Percentiles rank a stretch among this genome's conserved stretches.
These are phyloP conservation scores for Lycocorax pyrrhopterus DNA, from an alignment of 2,113 vertebrate species.

Conservation along the genomic window DNA sequence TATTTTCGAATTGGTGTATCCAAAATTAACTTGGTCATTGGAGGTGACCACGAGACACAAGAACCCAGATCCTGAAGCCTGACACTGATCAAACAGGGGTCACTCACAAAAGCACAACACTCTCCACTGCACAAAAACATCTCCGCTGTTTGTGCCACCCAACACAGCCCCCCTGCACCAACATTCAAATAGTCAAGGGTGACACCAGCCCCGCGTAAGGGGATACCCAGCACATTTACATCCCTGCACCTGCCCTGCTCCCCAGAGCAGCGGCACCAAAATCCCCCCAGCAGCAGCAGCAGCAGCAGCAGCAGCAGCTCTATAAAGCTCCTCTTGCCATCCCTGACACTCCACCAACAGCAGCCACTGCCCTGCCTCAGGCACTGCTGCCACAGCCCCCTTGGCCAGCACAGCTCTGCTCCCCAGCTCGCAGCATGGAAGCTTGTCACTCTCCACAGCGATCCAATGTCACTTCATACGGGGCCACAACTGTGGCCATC, in stretches of 20 bases:
- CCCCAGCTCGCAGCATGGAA: background rate
- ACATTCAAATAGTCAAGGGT: background rate
- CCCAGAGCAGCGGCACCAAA: background rate
- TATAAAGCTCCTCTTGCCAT: background rate
- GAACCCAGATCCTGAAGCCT: background rate
- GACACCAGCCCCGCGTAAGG: background rate
- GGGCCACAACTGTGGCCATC: rapidly evolving
- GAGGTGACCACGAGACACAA: too few species aligned
- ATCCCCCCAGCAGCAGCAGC: background rate
- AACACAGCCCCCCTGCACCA: background rate
- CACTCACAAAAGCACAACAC: background rate
- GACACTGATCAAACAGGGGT: rapidly evolving
- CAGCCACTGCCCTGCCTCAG: background rate
- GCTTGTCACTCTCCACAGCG: background rate
- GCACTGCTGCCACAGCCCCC: background rate
- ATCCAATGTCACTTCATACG: background rate
- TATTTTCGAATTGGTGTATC: background rate
- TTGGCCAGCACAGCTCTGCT: background rate
- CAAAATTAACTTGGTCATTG: background rate
- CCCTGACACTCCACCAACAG: background rate
- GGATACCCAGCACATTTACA: background rate
- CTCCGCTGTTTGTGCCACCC: background rate
- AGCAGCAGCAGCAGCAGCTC: background rate
- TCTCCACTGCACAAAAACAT: background rate
- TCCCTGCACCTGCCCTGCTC: background rate